phyloP scores from a whole-genome alignment of 2,797 vertebrate species.

The Falco cherrug region DNA sequence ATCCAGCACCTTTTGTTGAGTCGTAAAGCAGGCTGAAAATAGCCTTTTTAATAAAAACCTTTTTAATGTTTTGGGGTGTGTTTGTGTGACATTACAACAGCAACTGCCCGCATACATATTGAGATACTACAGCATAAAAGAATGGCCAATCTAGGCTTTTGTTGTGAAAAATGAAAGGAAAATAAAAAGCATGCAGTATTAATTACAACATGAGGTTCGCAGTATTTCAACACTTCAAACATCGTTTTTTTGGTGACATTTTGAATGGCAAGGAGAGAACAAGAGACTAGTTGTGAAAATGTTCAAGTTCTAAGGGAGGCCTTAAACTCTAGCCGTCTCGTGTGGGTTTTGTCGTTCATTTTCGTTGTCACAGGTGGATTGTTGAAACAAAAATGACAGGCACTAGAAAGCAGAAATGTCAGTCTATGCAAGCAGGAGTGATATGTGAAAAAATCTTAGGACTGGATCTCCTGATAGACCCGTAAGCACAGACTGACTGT shows the following conservation, averaged over 20 bases:
- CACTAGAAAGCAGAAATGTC: neutral
- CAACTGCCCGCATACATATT: neutral
- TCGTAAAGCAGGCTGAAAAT: neutral
- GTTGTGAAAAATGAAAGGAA: neutral
- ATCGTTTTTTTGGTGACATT: neutral
- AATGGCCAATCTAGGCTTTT: neutral
- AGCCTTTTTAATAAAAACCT: neutral
- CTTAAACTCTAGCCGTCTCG: neutral
- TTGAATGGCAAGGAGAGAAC: neutral
- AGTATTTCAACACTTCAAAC: neutral
- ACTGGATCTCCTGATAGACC: neutral
- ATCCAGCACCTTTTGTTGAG: neutral
- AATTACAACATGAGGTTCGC: rapidly evolving
- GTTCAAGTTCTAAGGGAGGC: neutral
- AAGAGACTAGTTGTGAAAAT: neutral
- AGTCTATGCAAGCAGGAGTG: neutral
- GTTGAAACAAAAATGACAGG: neutral
- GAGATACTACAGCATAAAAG: neutral
- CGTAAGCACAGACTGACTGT: neutral
- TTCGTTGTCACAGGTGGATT: neutral
- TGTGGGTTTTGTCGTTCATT: neutral
- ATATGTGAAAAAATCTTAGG: neutral
- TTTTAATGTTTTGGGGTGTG: neutral
- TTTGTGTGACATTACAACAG: neutral
- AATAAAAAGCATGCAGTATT: neutral